These are phyloP conservation scores for Amphilophus citrinellus DNA, from an alignment of 2,113 vertebrate genomes.

Conservation along the genomic window DNA sequence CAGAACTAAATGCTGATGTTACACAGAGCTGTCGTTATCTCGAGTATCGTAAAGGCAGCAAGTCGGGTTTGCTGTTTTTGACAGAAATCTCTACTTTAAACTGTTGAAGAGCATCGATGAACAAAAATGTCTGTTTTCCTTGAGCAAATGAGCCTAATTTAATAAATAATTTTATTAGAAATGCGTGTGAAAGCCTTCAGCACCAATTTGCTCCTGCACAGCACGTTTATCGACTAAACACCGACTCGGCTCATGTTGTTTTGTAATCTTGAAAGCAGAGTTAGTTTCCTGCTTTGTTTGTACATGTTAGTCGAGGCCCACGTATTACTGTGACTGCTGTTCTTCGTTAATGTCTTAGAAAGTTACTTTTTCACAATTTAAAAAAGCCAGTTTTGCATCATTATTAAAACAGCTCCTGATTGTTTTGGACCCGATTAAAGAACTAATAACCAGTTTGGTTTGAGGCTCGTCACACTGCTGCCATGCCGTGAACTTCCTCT, in stretches of 20 bases:
- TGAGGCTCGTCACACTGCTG: neutral
- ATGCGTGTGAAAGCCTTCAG: neutral
- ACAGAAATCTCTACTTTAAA: accelerated
- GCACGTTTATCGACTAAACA: neutral
- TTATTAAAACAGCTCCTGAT: accelerated
- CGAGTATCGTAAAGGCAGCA: no score
- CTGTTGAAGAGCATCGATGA: accelerated
- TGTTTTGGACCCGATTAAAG: neutral
- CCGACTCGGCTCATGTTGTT: neutral
- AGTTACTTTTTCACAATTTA: accelerated
- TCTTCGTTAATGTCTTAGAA: no score
- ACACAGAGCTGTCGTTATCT: neutral
- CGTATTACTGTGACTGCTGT: accelerated
- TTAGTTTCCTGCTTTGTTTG: neutral
- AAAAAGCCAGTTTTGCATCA: neutral
- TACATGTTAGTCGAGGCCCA: neutral
- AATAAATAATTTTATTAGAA: neutral
- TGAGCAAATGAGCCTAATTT: neutral
- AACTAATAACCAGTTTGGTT: neutral
- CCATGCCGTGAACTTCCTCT: neutral
- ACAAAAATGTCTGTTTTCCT: neutral
- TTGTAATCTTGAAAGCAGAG: neutral
- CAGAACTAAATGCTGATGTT: no score
- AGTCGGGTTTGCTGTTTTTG: neutral
- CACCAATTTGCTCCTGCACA: no score